Evolutionary conservation across 2,888 invertebrate genomes (phyloP).

Genomic region (Drosophila prostipennis): DNA sequence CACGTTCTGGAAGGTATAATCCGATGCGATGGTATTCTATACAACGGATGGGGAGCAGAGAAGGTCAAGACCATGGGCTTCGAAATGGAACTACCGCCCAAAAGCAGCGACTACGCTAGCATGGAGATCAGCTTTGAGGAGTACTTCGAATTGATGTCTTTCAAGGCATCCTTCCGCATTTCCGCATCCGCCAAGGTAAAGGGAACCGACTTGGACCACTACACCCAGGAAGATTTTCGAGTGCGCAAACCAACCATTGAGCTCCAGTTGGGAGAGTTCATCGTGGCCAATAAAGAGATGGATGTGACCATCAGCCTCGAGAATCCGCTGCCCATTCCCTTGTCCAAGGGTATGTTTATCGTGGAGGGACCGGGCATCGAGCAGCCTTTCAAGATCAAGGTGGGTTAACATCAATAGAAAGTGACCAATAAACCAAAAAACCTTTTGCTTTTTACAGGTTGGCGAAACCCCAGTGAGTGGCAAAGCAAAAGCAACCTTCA

Average conservation of each 20-base stretch:
- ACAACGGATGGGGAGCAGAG: constrained; percentile 91
- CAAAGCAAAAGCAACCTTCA: too few relatives aligned
- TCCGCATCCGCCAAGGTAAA: constrained; percentile 91
- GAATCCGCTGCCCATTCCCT: constrained; percentile 92
- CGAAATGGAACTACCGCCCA: constrained; percentile 88
- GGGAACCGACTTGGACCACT: constrained; percentile 93
- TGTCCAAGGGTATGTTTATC: constrained; percentile 91
- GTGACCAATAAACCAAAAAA: too few relatives aligned
- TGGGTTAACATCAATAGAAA: constrained; percentile 69
- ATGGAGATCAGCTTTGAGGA: constrained; percentile 91
- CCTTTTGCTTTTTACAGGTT: too few relatives aligned
- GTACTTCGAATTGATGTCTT: constrained; percentile 90
- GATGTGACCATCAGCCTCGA: constrained; percentile 88
- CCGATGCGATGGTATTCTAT: constrained; percentile 92
- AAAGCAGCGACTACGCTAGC: constrained; percentile 87
- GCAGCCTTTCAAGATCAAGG: constrained; percentile 89
- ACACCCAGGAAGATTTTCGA: constrained; percentile 94
- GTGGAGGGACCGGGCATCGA: constrained; percentile 93
- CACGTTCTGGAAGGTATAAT: constrained; percentile 90
- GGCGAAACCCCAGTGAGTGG: too few relatives aligned
- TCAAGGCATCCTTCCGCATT: constrained; percentile 94
- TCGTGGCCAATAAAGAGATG: constrained; percentile 85
- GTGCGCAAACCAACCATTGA: constrained; percentile 95
- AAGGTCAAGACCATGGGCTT: constrained; percentile 89
- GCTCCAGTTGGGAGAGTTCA: constrained; percentile 85